Percentiles rank a stretch among this genome's conserved stretches.
Evolutionary conservation across 2,797 vertebrate genomes (phyloP).

Genomic region (Manis javanica): DNA sequence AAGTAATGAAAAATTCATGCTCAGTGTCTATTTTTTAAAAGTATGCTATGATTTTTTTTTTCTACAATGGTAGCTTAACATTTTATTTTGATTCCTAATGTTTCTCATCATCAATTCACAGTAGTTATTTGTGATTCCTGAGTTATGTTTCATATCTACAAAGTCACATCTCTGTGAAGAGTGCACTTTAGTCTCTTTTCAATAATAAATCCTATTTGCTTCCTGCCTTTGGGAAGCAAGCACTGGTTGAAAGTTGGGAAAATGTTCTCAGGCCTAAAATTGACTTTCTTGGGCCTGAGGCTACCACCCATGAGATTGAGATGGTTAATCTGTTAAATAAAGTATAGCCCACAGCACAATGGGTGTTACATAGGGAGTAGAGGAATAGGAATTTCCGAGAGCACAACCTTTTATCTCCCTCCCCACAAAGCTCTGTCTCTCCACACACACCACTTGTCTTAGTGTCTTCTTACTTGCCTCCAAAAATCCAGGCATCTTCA

Average conservation of each 20-base stretch:
- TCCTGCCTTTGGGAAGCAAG: background rate
- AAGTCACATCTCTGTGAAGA: background rate
- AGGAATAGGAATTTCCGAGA: background rate
- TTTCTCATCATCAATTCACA: slow-evolving; percentile 21
- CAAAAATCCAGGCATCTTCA: background rate
- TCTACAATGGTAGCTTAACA: background rate
- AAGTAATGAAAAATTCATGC: background rate
- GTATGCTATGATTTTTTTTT: background rate
- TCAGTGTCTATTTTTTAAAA: rapidly evolving
- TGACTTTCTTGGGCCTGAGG: background rate
- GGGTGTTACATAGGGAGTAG: background rate
- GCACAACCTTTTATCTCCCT: background rate
- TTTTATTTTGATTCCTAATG: background rate
- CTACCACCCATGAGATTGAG: background rate
- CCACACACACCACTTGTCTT: background rate
- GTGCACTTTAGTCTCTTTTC: background rate
- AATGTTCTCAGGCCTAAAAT: background rate
- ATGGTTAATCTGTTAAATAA: background rate
- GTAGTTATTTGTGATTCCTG: background rate
- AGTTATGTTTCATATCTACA: background rate
- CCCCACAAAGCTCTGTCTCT: background rate
- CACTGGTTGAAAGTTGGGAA: background rate
- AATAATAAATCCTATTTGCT: slow-evolving; percentile 36
- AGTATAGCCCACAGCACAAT: background rate
- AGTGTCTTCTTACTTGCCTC: background rate